These are phyloP conservation scores for Cheilosia impressa DNA, from an alignment of 2,888 invertebrate species.

Conservation along the genomic window DNA sequence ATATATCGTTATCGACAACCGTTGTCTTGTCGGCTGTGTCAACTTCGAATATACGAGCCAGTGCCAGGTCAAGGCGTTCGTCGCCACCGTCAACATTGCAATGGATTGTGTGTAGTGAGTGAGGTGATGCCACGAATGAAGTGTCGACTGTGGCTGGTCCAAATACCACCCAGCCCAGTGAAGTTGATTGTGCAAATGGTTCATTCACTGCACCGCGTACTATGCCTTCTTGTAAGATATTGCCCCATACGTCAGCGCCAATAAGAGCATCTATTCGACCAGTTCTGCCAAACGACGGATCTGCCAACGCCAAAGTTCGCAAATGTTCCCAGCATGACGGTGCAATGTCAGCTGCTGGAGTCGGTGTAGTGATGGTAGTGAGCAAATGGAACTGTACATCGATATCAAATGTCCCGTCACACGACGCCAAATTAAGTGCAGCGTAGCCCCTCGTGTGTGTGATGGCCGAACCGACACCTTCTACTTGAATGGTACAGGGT, in stretches of 20 bases:
- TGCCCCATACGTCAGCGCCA: constrained; percentile 47
- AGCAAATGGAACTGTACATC: constrained; percentile 11
- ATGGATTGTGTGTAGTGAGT: no score
- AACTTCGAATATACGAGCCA: constrained; percentile 16
- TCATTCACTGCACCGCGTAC: constrained; percentile 30
- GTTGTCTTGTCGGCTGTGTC: constrained; percentile 1
- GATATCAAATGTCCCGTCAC: constrained; percentile 3
- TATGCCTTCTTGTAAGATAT: constrained; percentile 28
- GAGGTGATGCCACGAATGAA: no score
- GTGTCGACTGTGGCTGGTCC: neutral
- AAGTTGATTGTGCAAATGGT: constrained; percentile 1
- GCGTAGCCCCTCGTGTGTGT: neutral
- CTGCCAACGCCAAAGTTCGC: constrained; percentile 31
- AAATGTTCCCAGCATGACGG: constrained; percentile 36
- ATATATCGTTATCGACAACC: neutral
- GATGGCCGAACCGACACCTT: neutral
- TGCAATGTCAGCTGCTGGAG: constrained; percentile 24
- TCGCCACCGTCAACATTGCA: no score
- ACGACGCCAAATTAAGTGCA: constrained; percentile 1
- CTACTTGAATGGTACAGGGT: constrained; percentile 16
- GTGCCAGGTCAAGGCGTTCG: no score
- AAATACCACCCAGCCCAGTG: neutral
- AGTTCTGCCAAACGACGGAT: constrained; percentile 24
- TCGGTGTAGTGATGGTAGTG: constrained; percentile 12
- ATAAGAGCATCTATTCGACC: constrained; percentile 43